A percentile compares a stretch with the other conserved stretches of the same genome.
Conservation (phyloP, 37 sponge, comb jelly and placozoan species). For the Ianthella basta region DNA sequence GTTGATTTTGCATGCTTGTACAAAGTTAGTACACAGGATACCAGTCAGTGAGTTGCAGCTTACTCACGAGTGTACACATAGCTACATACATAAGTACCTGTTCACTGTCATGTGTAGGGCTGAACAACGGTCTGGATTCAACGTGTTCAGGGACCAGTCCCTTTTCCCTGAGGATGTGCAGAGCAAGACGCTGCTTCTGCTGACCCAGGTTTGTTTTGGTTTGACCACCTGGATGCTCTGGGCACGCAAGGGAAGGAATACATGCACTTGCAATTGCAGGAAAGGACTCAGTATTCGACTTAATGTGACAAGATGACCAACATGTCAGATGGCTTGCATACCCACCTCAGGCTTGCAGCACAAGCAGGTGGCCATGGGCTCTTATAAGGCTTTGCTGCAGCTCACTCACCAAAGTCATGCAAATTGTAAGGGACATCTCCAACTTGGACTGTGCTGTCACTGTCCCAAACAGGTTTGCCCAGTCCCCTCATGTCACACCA, state of each 20-base stretch:
- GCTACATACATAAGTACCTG: not conserved
- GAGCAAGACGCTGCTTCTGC: conserved; percentile 52
- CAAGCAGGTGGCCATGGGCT: not conserved
- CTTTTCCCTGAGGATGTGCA: conserved; percentile 31
- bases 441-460: not conserved
- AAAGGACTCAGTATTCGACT: not conserved
- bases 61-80: too few species aligned
- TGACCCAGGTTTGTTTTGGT: conserved; percentile 41
- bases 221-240: not conserved
- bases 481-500: conserved; percentile 53
- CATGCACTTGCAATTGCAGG: too few species aligned
- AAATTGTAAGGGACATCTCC: conserved; percentile 37
- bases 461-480: conserved; percentile 58
- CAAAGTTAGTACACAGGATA: too few species aligned
- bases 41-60: too few species aligned
- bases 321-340: too few species aligned
- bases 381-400: not conserved
- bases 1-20: too few species aligned
- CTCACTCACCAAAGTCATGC: conserved; percentile 53
- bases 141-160: conserved; percentile 64
- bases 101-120: conserved; percentile 40
- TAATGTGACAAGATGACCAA: not conserved
- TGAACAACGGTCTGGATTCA: conserved; percentile 50
- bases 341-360: not conserved
- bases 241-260: not conserved